These are phyloP conservation scores for Cephalopterus ornatus DNA, from an alignment of 2,113 vertebrate genomes.

Conservation along the genomic window DNA sequence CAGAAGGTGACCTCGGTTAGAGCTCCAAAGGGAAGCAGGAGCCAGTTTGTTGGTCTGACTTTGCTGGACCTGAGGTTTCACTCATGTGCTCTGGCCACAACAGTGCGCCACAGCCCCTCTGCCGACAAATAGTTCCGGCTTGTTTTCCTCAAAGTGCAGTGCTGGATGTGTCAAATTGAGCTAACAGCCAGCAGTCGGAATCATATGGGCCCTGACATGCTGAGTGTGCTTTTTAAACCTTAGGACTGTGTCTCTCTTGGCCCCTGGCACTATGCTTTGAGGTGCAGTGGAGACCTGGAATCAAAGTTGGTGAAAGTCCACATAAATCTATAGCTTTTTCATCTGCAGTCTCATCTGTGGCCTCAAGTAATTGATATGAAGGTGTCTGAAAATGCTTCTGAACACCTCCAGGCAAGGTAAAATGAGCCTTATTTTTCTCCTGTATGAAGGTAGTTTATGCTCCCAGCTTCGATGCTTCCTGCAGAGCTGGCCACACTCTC, in stretches of 20 bases:
- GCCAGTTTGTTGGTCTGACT: background rate
- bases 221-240: background rate
- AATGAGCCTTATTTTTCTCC: background rate
- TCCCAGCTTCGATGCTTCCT: background rate
- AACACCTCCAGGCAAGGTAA: background rate
- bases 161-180: background rate
- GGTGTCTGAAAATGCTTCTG: background rate
- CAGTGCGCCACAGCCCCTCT: background rate
- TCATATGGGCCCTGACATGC: background rate
- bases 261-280: background rate
- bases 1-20: background rate
- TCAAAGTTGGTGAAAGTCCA: background rate
- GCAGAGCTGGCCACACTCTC: background rate
- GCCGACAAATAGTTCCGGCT: background rate
- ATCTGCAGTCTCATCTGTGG: background rate
- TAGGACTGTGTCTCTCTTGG: background rate
- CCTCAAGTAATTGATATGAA: background rate
- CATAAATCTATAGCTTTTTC: background rate
- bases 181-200: background rate
- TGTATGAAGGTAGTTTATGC: background rate
- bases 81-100: background rate
- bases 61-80: background rate
- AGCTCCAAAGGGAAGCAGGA: background rate
- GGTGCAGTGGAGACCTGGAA: background rate
- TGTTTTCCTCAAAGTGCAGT: background rate